Conservation (phyloP, 1,140 invertebrate genomes). For the Orchestia grillus region DNA sequence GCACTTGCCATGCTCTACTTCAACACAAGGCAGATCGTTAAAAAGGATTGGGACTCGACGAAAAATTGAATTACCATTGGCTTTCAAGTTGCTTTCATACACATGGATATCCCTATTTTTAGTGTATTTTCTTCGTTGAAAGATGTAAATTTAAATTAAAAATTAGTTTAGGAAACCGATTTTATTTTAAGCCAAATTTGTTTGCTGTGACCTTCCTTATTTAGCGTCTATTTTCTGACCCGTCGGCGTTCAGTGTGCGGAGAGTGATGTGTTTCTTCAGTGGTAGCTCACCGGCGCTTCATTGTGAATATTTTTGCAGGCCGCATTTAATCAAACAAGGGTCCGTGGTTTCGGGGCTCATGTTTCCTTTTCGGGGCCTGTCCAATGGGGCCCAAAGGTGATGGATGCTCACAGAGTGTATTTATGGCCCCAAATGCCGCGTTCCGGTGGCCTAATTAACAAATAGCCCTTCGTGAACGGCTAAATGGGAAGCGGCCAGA, state of each 20-base stretch:
- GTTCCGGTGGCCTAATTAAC: slow-evolving; percentile 31
- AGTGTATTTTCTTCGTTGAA: no score
- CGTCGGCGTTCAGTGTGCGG: neutral
- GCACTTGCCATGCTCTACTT: no score
- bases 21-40: no score
- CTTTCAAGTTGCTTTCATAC: no score
- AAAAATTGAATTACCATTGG: no score
- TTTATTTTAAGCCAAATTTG: no score
- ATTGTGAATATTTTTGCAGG: neutral
- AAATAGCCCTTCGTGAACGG: slow-evolving; percentile 3
- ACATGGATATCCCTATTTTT: no score
- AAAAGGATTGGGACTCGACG: no score
- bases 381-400: neutral
- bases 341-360: neutral
- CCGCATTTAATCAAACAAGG: neutral
- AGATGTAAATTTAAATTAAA: no score
- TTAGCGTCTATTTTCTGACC: neutral
- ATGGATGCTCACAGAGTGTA: neutral
- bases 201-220: neutral
- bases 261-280: neutral
- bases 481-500: neutral
- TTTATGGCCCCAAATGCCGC: slow-evolving; percentile 24
- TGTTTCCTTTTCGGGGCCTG: neutral
- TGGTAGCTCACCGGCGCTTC: no score
- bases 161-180: no score